Evolutionary conservation across 1,140 invertebrate genomes (phyloP).

Genomic region (Aphis craccivora): DNA sequence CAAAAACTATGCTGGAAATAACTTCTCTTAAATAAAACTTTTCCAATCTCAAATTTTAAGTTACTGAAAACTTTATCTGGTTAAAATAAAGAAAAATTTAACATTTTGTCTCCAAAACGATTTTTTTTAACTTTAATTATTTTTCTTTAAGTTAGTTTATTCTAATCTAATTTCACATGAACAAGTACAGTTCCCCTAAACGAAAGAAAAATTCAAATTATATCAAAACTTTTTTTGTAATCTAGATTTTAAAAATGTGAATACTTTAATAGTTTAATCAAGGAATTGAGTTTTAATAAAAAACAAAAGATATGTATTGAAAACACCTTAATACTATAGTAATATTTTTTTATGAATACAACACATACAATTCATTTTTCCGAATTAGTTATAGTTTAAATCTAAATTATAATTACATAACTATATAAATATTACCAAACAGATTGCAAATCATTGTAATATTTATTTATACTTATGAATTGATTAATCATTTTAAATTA

Average conservation of each 20-base stretch:
- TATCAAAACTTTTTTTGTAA: background rate
- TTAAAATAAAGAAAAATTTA: conserved; percentile 9
- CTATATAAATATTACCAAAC: background rate
- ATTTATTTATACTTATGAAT: background rate
- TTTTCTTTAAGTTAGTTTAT: conserved; percentile 19
- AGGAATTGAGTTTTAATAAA: background rate
- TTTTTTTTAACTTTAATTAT: conserved; percentile 32
- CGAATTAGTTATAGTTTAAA: too few relatives aligned
- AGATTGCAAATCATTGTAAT: background rate
- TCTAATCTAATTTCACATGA: conserved; percentile 29
- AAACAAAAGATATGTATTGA: background rate
- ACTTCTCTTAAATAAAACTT: conserved; percentile 26
- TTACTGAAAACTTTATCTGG: conserved; percentile 32
- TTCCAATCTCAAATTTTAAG: conserved; percentile 44
- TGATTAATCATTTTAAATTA: background rate
- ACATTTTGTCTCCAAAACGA: conserved; percentile 23
- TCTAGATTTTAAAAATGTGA: background rate
- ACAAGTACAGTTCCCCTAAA: background rate
- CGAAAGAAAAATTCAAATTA: background rate
- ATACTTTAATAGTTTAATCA: background rate
- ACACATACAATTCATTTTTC: too few relatives aligned
- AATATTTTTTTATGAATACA: too few relatives aligned
- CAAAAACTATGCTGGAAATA: background rate
- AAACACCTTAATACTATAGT: background rate
- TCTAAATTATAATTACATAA: too few relatives aligned